phyloP scores from a whole-genome alignment of 2,888 invertebrate species.

The Sepioteuthis lessoniana region DNA sequence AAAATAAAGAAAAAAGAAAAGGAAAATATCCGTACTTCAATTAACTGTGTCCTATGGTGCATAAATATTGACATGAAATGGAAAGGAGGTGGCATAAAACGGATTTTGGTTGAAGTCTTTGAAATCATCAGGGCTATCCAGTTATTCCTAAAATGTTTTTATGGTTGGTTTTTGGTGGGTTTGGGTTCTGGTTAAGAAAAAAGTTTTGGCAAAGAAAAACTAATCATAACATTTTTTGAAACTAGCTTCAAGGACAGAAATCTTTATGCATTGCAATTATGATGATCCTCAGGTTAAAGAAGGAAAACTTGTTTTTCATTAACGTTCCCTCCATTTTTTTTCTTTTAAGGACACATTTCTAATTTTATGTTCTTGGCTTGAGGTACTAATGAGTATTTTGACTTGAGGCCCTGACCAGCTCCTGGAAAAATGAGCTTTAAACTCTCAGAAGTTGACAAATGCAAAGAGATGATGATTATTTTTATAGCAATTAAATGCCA shows the following conservation, averaged over 20 bases:
- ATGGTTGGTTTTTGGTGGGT: too few relatives aligned
- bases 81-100: too few relatives aligned
- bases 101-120: too few relatives aligned
- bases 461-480: not conserved
- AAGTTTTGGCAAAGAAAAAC: not conserved
- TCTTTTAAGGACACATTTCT: not conserved
- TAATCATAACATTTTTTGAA: constrained; percentile 4
- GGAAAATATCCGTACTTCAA: too few relatives aligned
- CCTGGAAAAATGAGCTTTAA: not conserved
- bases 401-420: constrained; percentile 13
- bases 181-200: not conserved
- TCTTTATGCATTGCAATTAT: constrained; percentile 33
- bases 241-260: constrained; percentile 33
- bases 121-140: too few relatives aligned
- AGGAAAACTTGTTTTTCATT: not conserved
- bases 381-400: not conserved
- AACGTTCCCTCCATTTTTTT: not conserved
- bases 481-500: constrained; percentile 20
- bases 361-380: not conserved
- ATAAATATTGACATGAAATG: too few relatives aligned
- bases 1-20: too few relatives aligned
- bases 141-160: too few relatives aligned
- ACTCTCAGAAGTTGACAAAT: not conserved
- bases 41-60: too few relatives aligned
- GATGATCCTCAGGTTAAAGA: not conserved